Evolutionary conservation across 64 coral and sea anemone species (phyloP).

Genomic region (Pocillopora verrucosa): DNA sequence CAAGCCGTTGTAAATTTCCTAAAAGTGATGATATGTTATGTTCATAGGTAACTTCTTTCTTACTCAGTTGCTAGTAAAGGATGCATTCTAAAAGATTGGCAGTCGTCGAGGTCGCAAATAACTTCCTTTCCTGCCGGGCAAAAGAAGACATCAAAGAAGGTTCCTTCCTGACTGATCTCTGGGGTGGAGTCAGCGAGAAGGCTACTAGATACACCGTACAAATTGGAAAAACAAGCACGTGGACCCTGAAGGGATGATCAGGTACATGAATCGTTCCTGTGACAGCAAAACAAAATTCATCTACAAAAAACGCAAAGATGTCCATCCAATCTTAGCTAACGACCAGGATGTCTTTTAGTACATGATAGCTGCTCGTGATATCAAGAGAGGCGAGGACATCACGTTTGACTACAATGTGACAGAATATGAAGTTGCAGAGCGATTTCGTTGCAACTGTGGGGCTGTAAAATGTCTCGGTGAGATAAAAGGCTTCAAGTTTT

Average conservation of each 20-base stretch:
- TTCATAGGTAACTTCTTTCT: not conserved
- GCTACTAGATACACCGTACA: not conserved
- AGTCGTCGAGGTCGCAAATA: not conserved
- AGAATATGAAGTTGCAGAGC: slow-evolving; percentile 13
- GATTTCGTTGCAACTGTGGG: slow-evolving; percentile 6
- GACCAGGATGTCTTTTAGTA: slow-evolving; percentile 14
- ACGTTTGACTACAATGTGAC: slow-evolving; percentile 36
- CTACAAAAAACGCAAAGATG: not conserved
- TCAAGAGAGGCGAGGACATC: slow-evolving; percentile 25
- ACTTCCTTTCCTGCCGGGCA: slow-evolving; percentile 29
- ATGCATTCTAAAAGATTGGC: slow-evolving; percentile 28
- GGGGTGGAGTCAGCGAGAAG: slow-evolving; percentile 7
- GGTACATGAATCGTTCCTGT: slow-evolving; percentile 2
- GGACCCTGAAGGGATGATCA: not conserved
- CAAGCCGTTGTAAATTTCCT: too few relatives aligned
- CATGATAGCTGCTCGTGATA: slow-evolving; percentile 1
- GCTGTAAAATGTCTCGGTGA: slow-evolving; percentile 8
- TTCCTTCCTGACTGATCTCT: slow-evolving; percentile 33
- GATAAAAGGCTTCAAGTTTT: slow-evolving; percentile 43
- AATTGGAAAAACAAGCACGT: slow-evolving; percentile 25
- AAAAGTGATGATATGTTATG: too few relatives aligned
- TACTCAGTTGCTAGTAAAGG: not conserved
- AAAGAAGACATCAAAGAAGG: slow-evolving; percentile 11
- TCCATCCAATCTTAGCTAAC: not conserved
- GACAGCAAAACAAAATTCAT: slow-evolving; percentile 17